phyloP scores from a whole-genome alignment of 1,140 invertebrate species.

The Ridgeia piscesae region DNA sequence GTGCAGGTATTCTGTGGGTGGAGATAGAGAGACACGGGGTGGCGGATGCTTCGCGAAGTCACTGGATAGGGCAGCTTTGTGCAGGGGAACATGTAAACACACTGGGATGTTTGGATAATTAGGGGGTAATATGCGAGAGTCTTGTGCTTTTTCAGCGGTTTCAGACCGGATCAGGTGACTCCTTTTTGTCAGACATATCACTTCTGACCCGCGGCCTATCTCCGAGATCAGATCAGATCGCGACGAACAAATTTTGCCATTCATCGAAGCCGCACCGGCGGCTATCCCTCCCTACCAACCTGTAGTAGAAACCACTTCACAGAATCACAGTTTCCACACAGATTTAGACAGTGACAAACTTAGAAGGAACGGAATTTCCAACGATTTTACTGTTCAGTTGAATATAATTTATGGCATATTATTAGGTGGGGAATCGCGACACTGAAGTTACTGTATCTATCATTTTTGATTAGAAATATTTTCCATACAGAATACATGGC shows the following conservation, averaged over 20 bases:
- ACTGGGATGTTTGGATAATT: background rate
- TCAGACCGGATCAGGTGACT: background rate
- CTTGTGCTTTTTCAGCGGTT: background rate
- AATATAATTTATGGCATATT: too few species aligned
- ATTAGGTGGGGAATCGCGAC: too few species aligned
- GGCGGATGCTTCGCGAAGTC: background rate
- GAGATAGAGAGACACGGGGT: background rate
- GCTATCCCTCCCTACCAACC: background rate
- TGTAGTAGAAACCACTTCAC: background rate
- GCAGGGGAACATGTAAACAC: background rate
- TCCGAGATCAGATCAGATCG: background rate
- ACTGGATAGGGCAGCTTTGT: background rate
- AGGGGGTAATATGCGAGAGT: background rate
- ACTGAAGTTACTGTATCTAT: too few species aligned
- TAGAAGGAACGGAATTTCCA: background rate
- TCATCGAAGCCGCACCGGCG: background rate
- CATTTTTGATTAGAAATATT: too few species aligned
- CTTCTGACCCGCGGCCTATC: background rate
- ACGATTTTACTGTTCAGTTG: background rate
- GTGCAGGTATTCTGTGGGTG: background rate
- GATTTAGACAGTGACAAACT: background rate
- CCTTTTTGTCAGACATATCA: constrained; percentile 1
- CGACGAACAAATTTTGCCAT: background rate
- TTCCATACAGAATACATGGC: too few species aligned
- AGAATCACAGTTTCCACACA: background rate